Evolutionary conservation across 2,113 vertebrate genomes (phyloP).

Genomic region (Condylura cristata): DNA sequence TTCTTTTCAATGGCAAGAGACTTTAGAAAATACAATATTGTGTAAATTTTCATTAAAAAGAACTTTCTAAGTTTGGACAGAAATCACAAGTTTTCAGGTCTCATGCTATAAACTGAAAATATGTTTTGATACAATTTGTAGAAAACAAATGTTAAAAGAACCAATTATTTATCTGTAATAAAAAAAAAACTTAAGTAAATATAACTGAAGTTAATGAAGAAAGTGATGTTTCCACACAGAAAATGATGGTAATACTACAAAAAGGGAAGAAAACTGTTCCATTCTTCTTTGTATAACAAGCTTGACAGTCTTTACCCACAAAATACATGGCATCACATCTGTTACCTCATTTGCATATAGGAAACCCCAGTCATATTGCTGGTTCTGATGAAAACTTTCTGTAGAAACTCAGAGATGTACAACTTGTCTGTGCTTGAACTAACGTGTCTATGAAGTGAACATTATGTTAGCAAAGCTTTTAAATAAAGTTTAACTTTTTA

Average conservation of each 20-base stretch:
- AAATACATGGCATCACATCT: not conserved
- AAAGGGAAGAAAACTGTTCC: not conserved
- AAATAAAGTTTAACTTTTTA: conserved; percentile 27
- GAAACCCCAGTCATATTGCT: conserved; percentile 36
- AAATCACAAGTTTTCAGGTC: not conserved
- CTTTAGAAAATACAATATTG: conserved; percentile 31
- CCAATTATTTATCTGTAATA: not conserved
- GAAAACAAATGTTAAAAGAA: not conserved
- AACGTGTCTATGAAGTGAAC: conserved; percentile 32
- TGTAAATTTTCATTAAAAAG: conserved; percentile 18
- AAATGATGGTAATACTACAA: not conserved
- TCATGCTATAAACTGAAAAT: not conserved
- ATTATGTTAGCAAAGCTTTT: conserved; percentile 46
- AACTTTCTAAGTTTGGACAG: not conserved
- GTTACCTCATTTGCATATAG: conserved; percentile 46
- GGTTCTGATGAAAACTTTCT: conserved; percentile 2
- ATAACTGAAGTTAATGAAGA: not conserved
- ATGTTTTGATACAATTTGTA: not conserved
- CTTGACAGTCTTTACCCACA: not conserved
- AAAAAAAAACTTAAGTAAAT: not conserved
- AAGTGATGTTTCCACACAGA: not conserved
- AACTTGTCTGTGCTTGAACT: conserved; percentile 60
- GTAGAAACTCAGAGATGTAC: not conserved
- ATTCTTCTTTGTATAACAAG: not conserved
- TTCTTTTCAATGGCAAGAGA: not conserved